Evolutionary conservation across 2,113 vertebrate genomes (phyloP), one percentile per base, ranked within the genome.

Genomic region (Galbula dea): DNA sequence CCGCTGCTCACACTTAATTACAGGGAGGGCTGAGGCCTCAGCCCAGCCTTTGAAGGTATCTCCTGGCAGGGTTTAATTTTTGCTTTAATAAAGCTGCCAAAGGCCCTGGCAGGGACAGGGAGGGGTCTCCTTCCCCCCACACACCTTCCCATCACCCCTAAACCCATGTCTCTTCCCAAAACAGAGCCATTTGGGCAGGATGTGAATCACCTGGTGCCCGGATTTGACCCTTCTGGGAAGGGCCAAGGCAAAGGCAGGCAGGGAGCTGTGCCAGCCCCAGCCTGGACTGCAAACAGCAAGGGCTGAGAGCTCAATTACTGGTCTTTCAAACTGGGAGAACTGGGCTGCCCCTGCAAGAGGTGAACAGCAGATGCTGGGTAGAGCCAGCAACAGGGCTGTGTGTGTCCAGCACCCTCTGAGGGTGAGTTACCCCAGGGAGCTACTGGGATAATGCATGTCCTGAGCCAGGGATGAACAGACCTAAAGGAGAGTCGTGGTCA

Each of bases 401-500:
- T 0, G 39, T 1, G 1, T 4, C 22, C 41, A 1, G 55, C 59
- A 32, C 75, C 73, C 45, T 2, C 7, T 0, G 23, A 43, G 43
- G n/a, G n/a, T n/a, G n/a, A n/a, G n/a, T n/a, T n/a, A n/a, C n/a
- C n/a, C 2, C 4, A 1, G 52, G 0, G 0, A 45, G 21, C 43
- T 6, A 0, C 48, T 1, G 52, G 83, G 54, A 14, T 6, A 29
- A 37, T 0, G 0, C 1, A 1, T 0, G 12, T 9, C 29, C 37
- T 2, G 11, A 45, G 57, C 45, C 5, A 30, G 61, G 36, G 1
- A 3, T 5, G 63, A 37, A 1, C n/a, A 0, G 5, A 43, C 15
- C 49, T 4, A 0, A 10, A 14, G 58, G 12, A 6, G 3, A 1
- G 6, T 0, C 1, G 1, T 2, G 43, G 0, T 15, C 34, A 9